These are phyloP conservation scores for Rutpela maculata DNA, from an alignment of 2,888 invertebrate genomes.

Conservation along the genomic window DNA sequence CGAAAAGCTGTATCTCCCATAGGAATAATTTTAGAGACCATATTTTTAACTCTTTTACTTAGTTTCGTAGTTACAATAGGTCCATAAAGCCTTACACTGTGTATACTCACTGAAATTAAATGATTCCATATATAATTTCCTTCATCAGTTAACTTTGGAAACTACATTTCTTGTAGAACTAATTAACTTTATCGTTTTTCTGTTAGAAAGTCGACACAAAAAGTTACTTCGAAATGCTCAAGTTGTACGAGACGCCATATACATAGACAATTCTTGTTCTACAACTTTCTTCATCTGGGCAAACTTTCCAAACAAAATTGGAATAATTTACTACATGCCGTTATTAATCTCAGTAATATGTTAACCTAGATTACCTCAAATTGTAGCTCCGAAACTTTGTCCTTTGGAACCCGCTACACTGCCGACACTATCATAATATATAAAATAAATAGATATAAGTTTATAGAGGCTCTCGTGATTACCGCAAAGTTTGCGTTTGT, in stretches of 20 bases:
- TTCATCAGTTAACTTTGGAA: background rate
- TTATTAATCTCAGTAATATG: slow-evolving; percentile 21
- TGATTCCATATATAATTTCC: too few species aligned
- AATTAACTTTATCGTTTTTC: background rate
- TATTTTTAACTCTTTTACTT: too few species aligned
- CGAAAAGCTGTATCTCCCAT: too few species aligned
- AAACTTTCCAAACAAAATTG: slow-evolving; percentile 2
- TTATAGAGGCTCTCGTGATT: slow-evolving; percentile 1
- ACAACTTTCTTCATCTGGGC: slow-evolving; percentile 5
- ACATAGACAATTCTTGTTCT: slow-evolving; percentile 6
- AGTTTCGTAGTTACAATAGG: too few species aligned
- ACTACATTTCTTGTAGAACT: background rate
- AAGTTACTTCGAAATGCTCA: background rate
- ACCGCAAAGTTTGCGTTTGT: background rate
- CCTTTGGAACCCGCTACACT: slow-evolving; percentile 8
- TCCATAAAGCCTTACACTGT: too few species aligned
- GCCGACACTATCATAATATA: background rate
- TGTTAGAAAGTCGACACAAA: background rate
- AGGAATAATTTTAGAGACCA: too few species aligned
- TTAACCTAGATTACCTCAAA: slow-evolving; percentile 24
- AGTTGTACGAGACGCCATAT: background rate
- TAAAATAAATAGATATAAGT: slow-evolving; percentile 27
- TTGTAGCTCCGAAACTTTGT: slow-evolving; percentile 3
- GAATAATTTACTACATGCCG: slow-evolving; percentile 15
- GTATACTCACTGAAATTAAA: too few species aligned